Evolutionary conservation across 2,888 invertebrate species (phyloP).

Genomic region (Napeogenes inachia): DNA sequence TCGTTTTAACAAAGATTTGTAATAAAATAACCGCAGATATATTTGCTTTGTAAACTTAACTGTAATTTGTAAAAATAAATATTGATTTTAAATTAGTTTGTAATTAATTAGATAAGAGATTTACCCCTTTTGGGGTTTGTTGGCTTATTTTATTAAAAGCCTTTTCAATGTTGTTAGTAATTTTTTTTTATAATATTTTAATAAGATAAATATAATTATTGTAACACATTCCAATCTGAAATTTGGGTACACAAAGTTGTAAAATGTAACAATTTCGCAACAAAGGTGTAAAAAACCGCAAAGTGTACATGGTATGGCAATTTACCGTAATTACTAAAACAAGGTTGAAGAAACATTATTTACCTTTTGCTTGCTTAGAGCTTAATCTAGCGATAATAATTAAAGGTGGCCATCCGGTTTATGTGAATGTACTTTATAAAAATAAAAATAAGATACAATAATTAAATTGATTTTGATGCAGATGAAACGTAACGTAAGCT

Average conservation of each 20-base stretch:
- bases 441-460: too few relatives aligned
- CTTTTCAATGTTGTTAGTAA: too few relatives aligned
- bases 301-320: slow-evolving; percentile 7
- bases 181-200: too few relatives aligned
- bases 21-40: slow-evolving; percentile 13
- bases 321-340: slow-evolving; percentile 10
- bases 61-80: neutral
- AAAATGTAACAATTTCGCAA: slow-evolving; percentile 10
- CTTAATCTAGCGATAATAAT: neutral
- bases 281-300: slow-evolving; percentile 15
- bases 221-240: too few relatives aligned
- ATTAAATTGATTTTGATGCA: too few relatives aligned
- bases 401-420: neutral
- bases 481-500: too few relatives aligned
- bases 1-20: slow-evolving; percentile 13
- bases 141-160: too few relatives aligned
- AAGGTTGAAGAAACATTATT: slow-evolving; percentile 10
- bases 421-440: too few relatives aligned
- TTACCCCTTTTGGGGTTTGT: too few relatives aligned
- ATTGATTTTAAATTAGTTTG: neutral
- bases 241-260: neutral
- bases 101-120: too few relatives aligned
- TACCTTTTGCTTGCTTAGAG: neutral
- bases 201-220: too few relatives aligned
- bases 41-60: too few relatives aligned